Base-by-base conservation (phyloP, 2,113 vertebrate species). In the Formicarius rufipectus region DNA sequence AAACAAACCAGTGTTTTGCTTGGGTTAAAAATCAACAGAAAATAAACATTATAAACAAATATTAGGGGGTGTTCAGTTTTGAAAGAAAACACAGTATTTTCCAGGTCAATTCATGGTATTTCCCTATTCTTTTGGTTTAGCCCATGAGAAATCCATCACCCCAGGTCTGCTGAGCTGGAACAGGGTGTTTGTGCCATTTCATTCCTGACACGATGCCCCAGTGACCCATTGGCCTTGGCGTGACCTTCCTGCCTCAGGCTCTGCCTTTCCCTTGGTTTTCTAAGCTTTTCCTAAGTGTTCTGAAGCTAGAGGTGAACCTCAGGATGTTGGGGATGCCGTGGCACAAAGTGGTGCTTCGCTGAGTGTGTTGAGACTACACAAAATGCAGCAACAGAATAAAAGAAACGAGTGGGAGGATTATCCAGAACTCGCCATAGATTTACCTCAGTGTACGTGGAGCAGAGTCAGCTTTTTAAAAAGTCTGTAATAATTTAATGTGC, bases 161-260 rank as follows among this genome's bases (percentile, higher is more conserved):
- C 10, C 30, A 2, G 44, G 12, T 3, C 4, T 37, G 62, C 30
- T 3, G 76, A 10, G 71, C 60, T 30, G 24, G 66, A 5, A 1
- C 33, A 1, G 4, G 1, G 58, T 2, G 17, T 24, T 8, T 10
- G 71, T 15, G 17, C 10, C 21, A 0, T 50, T 5, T 0, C 25
- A 1, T 2, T 21, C 27, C 23, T 1, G 30, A 19, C 25, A 2
- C 0, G 5, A 17, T 25, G 64, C 47, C 28, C 58, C 1, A 44
- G 4, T 6, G 15, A n/a, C 33, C 63, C 0, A 0, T 6, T 33
- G 42, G 4, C 64, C 35, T 9, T 0, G 1, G 16, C 1, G 49
- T 8, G 17, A 16, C 30, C 37, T 8, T 21, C 6, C 53, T 9
- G 7, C 8, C 73, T 19, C 44, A 31, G 53, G 62, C 4, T 18